These are phyloP conservation scores for Sebastiscus tertius DNA, from an alignment of 2,797 vertebrate genomes.

Conservation along the genomic window DNA sequence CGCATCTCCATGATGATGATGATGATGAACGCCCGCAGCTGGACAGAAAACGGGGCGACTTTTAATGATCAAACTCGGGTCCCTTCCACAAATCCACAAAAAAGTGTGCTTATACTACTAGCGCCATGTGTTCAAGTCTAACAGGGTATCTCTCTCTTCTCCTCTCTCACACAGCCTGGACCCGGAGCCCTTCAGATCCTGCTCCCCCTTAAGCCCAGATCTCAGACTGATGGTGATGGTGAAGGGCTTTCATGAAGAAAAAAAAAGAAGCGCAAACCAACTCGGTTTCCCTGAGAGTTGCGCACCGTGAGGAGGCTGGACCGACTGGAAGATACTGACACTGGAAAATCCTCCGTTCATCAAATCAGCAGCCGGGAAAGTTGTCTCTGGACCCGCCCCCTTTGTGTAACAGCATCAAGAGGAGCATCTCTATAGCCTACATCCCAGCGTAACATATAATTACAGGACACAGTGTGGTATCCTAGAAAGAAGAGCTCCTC, in stretches of 20 bases:
- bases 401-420: conserved; percentile 44
- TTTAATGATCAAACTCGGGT: conserved; percentile 65
- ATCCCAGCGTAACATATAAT: conserved; percentile 27
- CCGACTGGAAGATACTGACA: conserved; percentile 79
- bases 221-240: conserved; percentile 87
- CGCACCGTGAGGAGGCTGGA: conserved; percentile 90
- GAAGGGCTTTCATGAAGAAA: conserved; percentile 83
- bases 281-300: conserved; percentile 83
- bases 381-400: conserved; percentile 79
- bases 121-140: conserved; percentile 83
- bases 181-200: conserved; percentile 80
- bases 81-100: conserved; percentile 77
- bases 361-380: conserved; percentile 84
- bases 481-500: neutral
- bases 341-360: conserved; percentile 77
- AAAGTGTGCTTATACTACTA: conserved; percentile 74
- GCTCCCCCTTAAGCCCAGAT: conserved; percentile 82
- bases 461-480: conserved; percentile 15
- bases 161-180: conserved; percentile 52
- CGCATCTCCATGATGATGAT: conserved; percentile 86
- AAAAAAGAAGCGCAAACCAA: conserved; percentile 71
- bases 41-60: conserved; percentile 74
- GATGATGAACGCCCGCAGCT: conserved; percentile 70
- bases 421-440: conserved; percentile 47
- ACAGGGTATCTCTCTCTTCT: conserved; percentile 54